Evolutionary conservation across 2,888 invertebrate genomes (phyloP).

Genomic region (Quadriops clusia): DNA sequence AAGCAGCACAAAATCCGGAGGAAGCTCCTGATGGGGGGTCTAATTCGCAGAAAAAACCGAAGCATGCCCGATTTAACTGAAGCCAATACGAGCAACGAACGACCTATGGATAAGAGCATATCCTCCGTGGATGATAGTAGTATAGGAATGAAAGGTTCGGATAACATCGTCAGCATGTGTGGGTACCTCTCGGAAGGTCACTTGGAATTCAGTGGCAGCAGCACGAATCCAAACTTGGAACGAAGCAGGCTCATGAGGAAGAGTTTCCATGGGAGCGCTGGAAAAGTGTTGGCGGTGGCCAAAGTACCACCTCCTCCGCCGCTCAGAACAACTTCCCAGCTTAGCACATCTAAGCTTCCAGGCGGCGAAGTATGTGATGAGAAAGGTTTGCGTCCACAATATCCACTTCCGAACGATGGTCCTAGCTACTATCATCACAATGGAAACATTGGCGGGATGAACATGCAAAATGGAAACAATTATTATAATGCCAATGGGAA

Average conservation of each 20-base stretch:
- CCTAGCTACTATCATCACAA: slow-evolving; percentile 18
- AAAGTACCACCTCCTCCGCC: slow-evolving; percentile 81
- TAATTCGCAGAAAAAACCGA: slow-evolving; percentile 77
- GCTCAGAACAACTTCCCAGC: slow-evolving; percentile 74
- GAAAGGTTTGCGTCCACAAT: slow-evolving; percentile 38
- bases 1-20: slow-evolving; percentile 84
- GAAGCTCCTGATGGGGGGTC: slow-evolving; percentile 78
- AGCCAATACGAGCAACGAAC: slow-evolving; percentile 47
- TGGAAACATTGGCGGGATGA: too few relatives aligned
- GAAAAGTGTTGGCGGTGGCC: slow-evolving; percentile 67
- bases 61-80: slow-evolving; percentile 88
- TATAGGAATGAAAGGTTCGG: slow-evolving; percentile 52
- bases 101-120: slow-evolving; percentile 35
- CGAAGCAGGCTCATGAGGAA: slow-evolving; percentile 80
- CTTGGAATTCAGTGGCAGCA: slow-evolving; percentile 56
- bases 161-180: slow-evolving; percentile 49
- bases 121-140: slow-evolving; percentile 64
- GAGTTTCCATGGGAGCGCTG: slow-evolving; percentile 76
- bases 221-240: slow-evolving; percentile 71
- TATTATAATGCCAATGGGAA: too few relatives aligned
- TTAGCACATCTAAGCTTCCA: slow-evolving; percentile 55
- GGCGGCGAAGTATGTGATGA: slow-evolving; percentile 42
- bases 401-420: slow-evolving; percentile 33
- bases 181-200: slow-evolving; percentile 83
- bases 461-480: slow-evolving; percentile 32